These are phyloP conservation scores for Ostrea edulis DNA, from an alignment of 1,140 invertebrate genomes.

Conservation along the genomic window DNA sequence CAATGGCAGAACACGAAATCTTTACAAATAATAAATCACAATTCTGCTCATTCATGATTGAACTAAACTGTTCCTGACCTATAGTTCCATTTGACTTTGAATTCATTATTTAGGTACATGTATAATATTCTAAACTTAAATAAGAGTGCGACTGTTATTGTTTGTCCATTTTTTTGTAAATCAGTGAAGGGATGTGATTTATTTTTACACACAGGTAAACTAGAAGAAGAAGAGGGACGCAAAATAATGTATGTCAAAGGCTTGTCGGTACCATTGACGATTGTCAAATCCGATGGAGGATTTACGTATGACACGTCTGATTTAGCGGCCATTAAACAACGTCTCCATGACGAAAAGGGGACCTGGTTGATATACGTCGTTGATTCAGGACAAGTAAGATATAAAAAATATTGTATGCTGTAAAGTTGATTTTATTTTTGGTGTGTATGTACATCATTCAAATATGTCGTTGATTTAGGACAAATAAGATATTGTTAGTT, in stretches of 20 bases:
- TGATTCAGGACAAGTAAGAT: slow-evolving; percentile 91
- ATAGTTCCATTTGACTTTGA: no score
- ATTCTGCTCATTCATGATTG: no score
- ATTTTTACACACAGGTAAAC: slow-evolving; percentile 76
- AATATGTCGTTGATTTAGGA: slow-evolving; percentile 97
- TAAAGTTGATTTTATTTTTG: no score
- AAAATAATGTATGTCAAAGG: slow-evolving; percentile 92
- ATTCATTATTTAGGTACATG: background rate
- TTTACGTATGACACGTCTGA: slow-evolving; percentile 99
- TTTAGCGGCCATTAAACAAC: slow-evolving; percentile 93
- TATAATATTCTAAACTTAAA: background rate
- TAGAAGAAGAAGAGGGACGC: slow-evolving; percentile 95
- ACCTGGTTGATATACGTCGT: slow-evolving; percentile 97
- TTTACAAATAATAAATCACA: background rate
- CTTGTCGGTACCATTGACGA: slow-evolving; percentile 88
- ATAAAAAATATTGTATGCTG: background rate
- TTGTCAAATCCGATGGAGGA: slow-evolving; percentile 98
- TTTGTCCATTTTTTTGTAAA: background rate
- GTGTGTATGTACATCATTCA: slow-evolving; percentile 82
- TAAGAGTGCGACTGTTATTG: background rate
- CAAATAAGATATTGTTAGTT: slow-evolving; percentile 86
- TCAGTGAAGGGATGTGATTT: no score
- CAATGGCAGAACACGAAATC: background rate
- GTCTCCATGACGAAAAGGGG: slow-evolving; percentile 92
- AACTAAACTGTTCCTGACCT: no score